These are phyloP conservation scores for Bubo blakistoni DNA, from an alignment of 2,113 vertebrate genomes.

Conservation along the genomic window DNA sequence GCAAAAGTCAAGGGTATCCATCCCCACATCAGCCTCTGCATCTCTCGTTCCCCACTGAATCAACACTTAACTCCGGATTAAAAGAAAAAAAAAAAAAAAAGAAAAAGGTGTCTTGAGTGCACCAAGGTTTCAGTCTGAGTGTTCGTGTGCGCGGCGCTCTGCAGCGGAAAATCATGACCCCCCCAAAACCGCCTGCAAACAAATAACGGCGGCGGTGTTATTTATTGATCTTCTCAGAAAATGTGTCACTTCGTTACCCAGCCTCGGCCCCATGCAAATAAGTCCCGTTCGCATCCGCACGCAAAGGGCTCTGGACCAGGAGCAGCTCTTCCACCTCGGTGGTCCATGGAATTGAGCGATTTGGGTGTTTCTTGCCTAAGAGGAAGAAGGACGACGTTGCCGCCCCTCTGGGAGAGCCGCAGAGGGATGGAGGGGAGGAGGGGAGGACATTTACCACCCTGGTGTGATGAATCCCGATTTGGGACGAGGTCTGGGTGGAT, in stretches of 20 bases:
- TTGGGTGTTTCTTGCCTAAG: not conserved
- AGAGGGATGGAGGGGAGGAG: not conserved
- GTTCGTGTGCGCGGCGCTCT: rapidly evolving
- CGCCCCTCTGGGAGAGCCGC: not conserved
- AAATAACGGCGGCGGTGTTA: not conserved
- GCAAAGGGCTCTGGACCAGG: rapidly evolving
- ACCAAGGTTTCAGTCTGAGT: not conserved
- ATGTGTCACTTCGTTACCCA: not conserved
- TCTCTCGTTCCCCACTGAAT: not conserved
- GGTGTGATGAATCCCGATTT: not conserved
- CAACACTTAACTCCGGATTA: not conserved
- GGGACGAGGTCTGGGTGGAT: not conserved
- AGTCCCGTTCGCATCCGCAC: rapidly evolving
- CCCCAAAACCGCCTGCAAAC: rapidly evolving
- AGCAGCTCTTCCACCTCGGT: not conserved
- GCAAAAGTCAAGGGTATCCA: too few relatives aligned
- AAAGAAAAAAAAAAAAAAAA: not conserved
- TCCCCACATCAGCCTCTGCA: not conserved
- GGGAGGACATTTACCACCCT: not conserved
- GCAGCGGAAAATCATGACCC: not conserved
- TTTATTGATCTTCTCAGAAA: not conserved
- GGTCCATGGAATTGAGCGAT: too few relatives aligned
- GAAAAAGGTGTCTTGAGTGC: not conserved
- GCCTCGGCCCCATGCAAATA: not conserved
- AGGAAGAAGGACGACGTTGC: not conserved